Conservation (phyloP, 2,888 invertebrate genomes). For the Torymus tubicola region DNA sequence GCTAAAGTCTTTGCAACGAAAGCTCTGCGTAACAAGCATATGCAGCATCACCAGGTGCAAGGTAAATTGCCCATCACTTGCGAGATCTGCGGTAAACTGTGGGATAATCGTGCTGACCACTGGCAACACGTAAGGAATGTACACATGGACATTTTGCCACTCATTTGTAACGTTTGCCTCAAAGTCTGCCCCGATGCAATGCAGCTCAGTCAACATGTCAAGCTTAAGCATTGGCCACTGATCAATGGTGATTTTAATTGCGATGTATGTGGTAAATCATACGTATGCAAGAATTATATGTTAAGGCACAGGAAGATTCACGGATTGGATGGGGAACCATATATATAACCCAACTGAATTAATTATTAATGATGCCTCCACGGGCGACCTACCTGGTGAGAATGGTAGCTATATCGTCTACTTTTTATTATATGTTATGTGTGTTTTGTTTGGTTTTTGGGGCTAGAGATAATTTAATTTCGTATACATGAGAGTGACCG, state of each 20-base stretch:
- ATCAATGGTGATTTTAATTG: slow-evolving; percentile 77
- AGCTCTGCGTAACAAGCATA: slow-evolving; percentile 75
- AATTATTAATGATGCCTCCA: slow-evolving; percentile 47
- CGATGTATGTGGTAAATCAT: slow-evolving; percentile 77
- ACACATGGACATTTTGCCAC: slow-evolving; percentile 76
- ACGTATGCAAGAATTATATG: slow-evolving; percentile 78
- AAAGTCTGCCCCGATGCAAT: slow-evolving; percentile 76
- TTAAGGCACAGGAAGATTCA: slow-evolving; percentile 77
- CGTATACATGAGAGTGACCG: too few species aligned
- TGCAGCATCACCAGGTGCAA: slow-evolving; percentile 75
- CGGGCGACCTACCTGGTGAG: slow-evolving; percentile 43
- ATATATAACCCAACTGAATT: slow-evolving; percentile 49
- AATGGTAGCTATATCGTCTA: neutral
- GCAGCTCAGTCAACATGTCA: slow-evolving; percentile 75
- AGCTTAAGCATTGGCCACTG: slow-evolving; percentile 75
- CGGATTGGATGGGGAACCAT: slow-evolving; percentile 68
- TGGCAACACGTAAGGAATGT: slow-evolving; percentile 79
- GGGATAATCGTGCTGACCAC: slow-evolving; percentile 78
- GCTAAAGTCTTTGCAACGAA: slow-evolving; percentile 76
- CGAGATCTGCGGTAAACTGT: slow-evolving; percentile 77
- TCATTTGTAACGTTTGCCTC: slow-evolving; percentile 77
- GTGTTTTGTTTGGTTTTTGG: too few species aligned
- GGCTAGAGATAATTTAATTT: too few species aligned
- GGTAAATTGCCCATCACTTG: slow-evolving; percentile 75
- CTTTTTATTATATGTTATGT: too few species aligned